A percentile compares a stretch with the other conserved stretches of the same genome.
These are phyloP conservation scores for Boloria selene DNA, from an alignment of 2,888 invertebrate genomes.

Conservation along the genomic window DNA sequence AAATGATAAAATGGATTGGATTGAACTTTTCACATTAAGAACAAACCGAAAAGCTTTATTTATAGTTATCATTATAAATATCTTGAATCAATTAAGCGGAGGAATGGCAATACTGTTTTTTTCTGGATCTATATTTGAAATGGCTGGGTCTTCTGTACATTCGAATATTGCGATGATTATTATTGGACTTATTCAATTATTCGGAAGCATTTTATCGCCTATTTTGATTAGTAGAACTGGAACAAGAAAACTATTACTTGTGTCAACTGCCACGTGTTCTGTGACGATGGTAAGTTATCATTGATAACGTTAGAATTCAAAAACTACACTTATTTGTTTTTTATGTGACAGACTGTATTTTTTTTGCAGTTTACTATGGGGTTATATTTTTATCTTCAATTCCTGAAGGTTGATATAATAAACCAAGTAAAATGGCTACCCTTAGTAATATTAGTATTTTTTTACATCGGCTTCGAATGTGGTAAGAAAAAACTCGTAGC, in stretches of 20 bases:
- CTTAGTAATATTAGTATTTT: slow-evolving; percentile 48
- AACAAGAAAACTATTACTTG: slow-evolving; percentile 25
- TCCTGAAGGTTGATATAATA: slow-evolving; percentile 35
- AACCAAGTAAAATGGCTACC: slow-evolving; percentile 52
- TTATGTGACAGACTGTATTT: not conserved
- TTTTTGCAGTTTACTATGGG: slow-evolving; percentile 47
- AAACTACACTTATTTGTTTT: slow-evolving; percentile 39
- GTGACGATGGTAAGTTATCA: slow-evolving; percentile 34
- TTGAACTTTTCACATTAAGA: slow-evolving; percentile 49
- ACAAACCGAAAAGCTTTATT: slow-evolving; percentile 54
- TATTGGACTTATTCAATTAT: slow-evolving; percentile 34
- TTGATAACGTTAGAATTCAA: too few species aligned
- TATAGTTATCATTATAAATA: slow-evolving; percentile 48
- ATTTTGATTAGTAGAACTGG: slow-evolving; percentile 34
- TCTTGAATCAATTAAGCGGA: slow-evolving; percentile 41
- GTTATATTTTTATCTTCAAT: slow-evolving; percentile 51
- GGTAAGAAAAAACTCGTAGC: slow-evolving; percentile 44
- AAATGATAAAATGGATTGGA: slow-evolving; percentile 44
- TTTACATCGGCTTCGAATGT: slow-evolving; percentile 51
- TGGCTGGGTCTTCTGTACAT: slow-evolving; percentile 33
- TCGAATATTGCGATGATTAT: slow-evolving; percentile 35
- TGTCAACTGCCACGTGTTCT: slow-evolving; percentile 33
- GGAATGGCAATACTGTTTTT: slow-evolving; percentile 31
- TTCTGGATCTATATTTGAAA: slow-evolving; percentile 36
- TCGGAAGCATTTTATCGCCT: slow-evolving; percentile 32